Base-by-base conservation (phyloP, 1,140 invertebrate species). In the Diorhabda elongata region DNA sequence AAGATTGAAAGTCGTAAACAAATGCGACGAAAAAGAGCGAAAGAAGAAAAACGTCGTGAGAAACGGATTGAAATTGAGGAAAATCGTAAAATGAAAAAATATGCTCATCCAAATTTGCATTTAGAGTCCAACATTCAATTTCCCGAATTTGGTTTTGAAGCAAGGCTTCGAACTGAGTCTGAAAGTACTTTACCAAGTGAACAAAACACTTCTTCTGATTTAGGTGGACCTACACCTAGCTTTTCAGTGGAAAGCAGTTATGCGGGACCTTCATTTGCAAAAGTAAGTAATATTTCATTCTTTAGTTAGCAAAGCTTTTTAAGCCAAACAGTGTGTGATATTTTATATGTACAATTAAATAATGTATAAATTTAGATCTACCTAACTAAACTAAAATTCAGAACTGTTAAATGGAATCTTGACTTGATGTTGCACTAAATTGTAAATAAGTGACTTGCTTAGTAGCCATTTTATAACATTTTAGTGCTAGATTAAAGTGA, bases 61-160 rank as follows among this genome's bases (percentile, higher is more conserved):
- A 89, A 85, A 69, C 85, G 87, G 58, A 92, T 92, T 56, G 86
- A 85, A 11, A 87, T 87, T 69, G 87, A 90, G 71, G 90, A 92
- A 77, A 90, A 90, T 71, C 86, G 86, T 63, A 86, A 84, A 74
- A 86, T 90, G 83, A 91, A 90, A 58, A 87, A 84, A 77, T 86
- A 86, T 72, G 84, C 83, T 44, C 77, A 79, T 11, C 85, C 85
- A 56, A 83, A 85, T 65, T 84, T 90, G 5, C 84, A 86, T 73
- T 83, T 89, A 43, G 85, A 86, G 66, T 91, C 88, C 2, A 79
- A 81, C 9, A 79, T 83, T 75, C 89, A 92, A 74, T 92, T 92
- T 82, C 91, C 72, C 3, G 69, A 73, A 41, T 69, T 70, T 65
- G 11, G 47, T 9, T 65, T 44, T 6, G 72, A 74, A n/a, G 47